These are phyloP conservation scores for Branchinecta sandiegonensis DNA, from an alignment of 2,888 invertebrate genomes.

Conservation along the genomic window DNA sequence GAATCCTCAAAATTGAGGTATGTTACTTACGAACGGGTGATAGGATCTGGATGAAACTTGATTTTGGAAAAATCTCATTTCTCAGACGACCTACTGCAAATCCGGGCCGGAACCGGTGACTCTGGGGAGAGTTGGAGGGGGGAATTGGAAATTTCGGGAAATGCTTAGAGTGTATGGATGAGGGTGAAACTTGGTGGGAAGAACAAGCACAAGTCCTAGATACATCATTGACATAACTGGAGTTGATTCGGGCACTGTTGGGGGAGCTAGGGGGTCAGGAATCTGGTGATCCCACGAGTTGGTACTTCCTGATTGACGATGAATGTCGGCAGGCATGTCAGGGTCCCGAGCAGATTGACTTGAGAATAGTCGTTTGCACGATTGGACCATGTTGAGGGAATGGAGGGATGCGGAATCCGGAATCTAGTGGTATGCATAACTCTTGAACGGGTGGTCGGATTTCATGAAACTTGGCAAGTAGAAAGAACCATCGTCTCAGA, in stretches of 20 bases:
- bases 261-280: no score
- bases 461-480: no score
- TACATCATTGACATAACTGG: background rate
- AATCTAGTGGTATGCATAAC: no score
- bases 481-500: no score
- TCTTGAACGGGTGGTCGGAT: no score
- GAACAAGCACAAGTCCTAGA: background rate
- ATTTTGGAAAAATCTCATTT: background rate
- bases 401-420: no score
- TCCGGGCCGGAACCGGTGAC: slow-evolving; percentile 1
- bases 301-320: no score
- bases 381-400: no score
- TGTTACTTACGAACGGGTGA: background rate
- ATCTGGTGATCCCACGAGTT: no score
- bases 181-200: background rate
- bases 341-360: no score
- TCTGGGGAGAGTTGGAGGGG: background rate
- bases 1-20: background rate
- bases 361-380: no score
- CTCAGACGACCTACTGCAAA: background rate
- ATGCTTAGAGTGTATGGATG: background rate
- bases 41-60: background rate
- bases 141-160: background rate
- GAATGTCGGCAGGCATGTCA: no score
- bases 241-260: background rate